Evolutionary conservation across 2,113 vertebrate genomes (phyloP).

Genomic region (Poeciliopsis retropinna): DNA sequence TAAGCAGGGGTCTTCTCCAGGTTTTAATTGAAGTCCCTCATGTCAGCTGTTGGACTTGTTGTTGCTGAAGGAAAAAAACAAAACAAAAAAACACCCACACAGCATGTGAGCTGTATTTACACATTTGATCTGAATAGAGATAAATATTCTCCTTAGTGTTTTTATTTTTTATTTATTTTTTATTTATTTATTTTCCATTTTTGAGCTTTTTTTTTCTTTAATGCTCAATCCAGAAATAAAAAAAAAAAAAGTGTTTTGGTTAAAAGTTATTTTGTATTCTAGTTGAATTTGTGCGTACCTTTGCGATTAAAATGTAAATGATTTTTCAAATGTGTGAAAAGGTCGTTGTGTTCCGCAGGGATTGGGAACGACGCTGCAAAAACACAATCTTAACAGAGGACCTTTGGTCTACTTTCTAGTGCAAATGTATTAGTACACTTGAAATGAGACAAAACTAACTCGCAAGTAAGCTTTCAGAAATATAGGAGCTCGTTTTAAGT

Average conservation of each 20-base stretch:
- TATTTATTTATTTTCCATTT: background rate
- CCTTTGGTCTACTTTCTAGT: too few relatives aligned
- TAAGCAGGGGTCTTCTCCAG: constrained; percentile 70
- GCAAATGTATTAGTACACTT: too few relatives aligned
- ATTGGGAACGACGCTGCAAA: too few relatives aligned
- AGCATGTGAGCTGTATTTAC: constrained; percentile 14
- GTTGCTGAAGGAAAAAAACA: constrained; percentile 78
- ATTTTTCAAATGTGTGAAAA: background rate
- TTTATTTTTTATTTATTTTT: too few relatives aligned
- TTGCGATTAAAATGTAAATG: background rate
- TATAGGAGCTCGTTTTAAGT: too few relatives aligned
- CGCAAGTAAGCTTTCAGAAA: too few relatives aligned
- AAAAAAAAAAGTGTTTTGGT: background rate
- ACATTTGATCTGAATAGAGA: background rate
- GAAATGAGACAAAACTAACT: too few relatives aligned
- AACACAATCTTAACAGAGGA: too few relatives aligned
- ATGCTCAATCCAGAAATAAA: too few relatives aligned
- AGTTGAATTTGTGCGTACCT: background rate
- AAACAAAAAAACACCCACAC: constrained; percentile 51
- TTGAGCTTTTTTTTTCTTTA: too few relatives aligned
- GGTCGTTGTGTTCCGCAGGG: background rate
- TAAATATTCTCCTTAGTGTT: background rate
- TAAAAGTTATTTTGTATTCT: background rate
- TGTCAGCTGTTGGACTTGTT: constrained; percentile 76
- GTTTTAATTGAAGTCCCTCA: constrained; percentile 80